Base-by-base conservation (phyloP, 2,113 vertebrate species). In the Malaclemys terrapin region DNA sequence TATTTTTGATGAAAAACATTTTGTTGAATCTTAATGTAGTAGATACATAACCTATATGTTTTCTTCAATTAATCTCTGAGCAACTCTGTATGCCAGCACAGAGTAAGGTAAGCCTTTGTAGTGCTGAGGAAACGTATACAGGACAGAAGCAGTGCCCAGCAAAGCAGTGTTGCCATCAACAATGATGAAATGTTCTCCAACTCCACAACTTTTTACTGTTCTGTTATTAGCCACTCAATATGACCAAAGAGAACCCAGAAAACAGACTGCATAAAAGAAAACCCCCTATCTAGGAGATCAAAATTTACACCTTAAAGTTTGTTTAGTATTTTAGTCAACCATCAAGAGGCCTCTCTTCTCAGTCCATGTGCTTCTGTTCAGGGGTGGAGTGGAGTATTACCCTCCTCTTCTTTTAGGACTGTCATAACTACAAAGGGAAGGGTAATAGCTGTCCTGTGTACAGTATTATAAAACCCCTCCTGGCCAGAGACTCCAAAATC, bases 1-100 rank as follows among this genome's bases (percentile, higher is more conserved):
- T 65, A 65, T 35, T 35, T 65, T 65, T 65, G 31, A 69, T 9
- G 13, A 69, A 69, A n/a, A n/a, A 19, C 17, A n/a, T 69, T n/a
- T 69, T 69, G 35, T 69, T 69, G 16, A 89, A 89, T 90, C 59
- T 85, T 95, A 96, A 92, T 89, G 65, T 50, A 79, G 84, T 90
- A 92, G 95, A 87, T 35, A 16, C 95, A 95, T 93, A 91, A 94
- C 89, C 94, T 93, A 95, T 94, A 94, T 96, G 90, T 54, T 96
- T 93, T 49, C 76, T 95, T 88, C 93, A 92, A 97, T 92, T 97
- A 90, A 94, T 94, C 75, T 69, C 87, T 85, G 22, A 97, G 83
- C 25, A 93, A 82, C 65, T 95, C 89, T 80, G 35, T 89, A 89
- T 89, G 90, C 90, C 84, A 94, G n/a, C 47, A 83, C 3, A 75